Evolutionary conservation across 53 echinoderm and acorn worm species (phyloP), one percentile per base, ranked within the genome.

Genomic region (Echinometra lucunter): DNA sequence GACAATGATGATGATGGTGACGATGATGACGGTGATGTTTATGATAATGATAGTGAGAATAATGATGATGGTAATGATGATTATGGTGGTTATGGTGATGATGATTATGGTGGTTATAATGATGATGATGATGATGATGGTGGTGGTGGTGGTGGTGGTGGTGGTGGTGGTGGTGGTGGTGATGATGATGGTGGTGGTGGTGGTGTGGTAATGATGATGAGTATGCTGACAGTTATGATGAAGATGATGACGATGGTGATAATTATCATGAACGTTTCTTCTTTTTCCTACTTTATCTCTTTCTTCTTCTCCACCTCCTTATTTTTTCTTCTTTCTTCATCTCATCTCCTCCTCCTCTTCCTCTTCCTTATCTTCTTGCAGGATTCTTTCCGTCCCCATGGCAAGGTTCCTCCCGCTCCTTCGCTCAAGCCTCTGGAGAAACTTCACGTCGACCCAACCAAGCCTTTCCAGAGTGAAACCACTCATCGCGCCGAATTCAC

Each of bases 401-500:
- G 96, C 38, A 96, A 97, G 47, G 96, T 95, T n/a, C 27, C 95
- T 80, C 99, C 99, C 17, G 97, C 97, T 28, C 89, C 96, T 25
- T 97, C 95, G 11, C 89, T 96, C 57, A 96, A 96, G 82, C 99
- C 99, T n/a, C 78, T 72, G 19, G 98, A 97, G 93, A 97, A 96
- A 8, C 37, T 95, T 0, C 89, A 96, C 87, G 49, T 89, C 13
- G 85, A 95, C 45, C 94, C 92, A 66, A 91, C 82, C 44, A 63
- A 96, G 80, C 96, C 96, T 34, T 96, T 96, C 80, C 83, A 96
- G 58, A 96, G 88, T 44, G 95, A 97, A 69, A 99, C 98, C 17
- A 98, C 98, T 15, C 96, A 99, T 72, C 95, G 97, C 13, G 95
- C 95, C 0, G 99, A 99, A 28, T 99, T 95, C 93, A 96, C 98